A percentile compares a stretch with the other conserved stretches of the same genome.
Conservation (phyloP, 2,797 vertebrate species). For the Anas georgica region DNA sequence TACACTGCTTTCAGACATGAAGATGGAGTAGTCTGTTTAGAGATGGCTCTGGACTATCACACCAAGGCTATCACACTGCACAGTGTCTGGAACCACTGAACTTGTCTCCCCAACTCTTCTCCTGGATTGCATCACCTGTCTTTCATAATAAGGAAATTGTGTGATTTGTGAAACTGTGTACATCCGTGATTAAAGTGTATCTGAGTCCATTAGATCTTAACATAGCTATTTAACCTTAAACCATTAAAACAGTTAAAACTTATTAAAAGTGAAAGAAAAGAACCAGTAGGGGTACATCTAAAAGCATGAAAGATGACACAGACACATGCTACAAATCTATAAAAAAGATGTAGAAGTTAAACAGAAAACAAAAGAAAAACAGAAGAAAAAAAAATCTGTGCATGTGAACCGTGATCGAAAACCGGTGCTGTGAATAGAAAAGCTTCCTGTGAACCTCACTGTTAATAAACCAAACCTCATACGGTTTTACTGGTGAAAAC, state of each 20-base stretch:
- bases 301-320: neutral
- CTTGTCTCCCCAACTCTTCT: neutral
- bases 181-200: neutral
- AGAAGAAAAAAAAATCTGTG: neutral
- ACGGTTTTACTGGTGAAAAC: neutral
- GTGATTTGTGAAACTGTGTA: neutral
- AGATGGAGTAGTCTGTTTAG: neutral
- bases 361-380: neutral
- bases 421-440: neutral
- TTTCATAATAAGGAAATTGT: accelerated
- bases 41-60: neutral
- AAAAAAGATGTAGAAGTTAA: neutral
- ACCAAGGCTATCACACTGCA: neutral
- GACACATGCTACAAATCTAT: neutral
- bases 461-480: neutral
- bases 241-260: neutral
- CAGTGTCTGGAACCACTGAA: accelerated
- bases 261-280: neutral
- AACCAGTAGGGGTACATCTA: neutral
- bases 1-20: neutral
- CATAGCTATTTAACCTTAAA: neutral
- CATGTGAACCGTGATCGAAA: neutral
- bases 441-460: neutral
- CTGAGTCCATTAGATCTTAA: neutral
- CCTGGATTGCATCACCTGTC: neutral